These are phyloP conservation scores for Laticauda colubrina DNA, from an alignment of 2,113 vertebrate species.

Conservation along the genomic window DNA sequence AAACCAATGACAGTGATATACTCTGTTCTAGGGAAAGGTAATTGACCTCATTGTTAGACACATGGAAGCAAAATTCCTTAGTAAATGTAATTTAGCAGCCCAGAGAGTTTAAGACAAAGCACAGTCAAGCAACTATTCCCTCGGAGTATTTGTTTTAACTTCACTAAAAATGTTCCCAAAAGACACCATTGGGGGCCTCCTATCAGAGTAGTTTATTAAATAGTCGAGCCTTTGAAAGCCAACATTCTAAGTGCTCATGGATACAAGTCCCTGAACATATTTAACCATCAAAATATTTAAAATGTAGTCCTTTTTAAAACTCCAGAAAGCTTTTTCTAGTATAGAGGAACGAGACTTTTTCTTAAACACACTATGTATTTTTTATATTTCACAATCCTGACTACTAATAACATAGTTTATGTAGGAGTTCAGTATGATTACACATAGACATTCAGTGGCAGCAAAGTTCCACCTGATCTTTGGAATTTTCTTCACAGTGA, in stretches of 20 bases:
- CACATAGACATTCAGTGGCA: neutral
- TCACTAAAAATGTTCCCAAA: constrained; percentile 48
- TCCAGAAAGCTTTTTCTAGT: neutral
- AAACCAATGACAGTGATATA: constrained; percentile 26
- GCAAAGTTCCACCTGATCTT: neutral
- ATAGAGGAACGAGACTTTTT: neutral
- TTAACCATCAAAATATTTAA: constrained; percentile 26
- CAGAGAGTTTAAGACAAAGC: constrained; percentile 22
- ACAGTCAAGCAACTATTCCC: constrained; percentile 50
- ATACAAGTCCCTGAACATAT: neutral
- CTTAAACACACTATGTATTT: neutral
- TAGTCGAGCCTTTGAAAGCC: constrained; percentile 6
- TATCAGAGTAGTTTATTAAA: constrained; percentile 34
- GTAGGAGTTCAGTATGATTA: neutral
- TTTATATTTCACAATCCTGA: neutral
- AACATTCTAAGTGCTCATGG: neutral
- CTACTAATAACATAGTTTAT: neutral
- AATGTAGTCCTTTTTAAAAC: neutral
- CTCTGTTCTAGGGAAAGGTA: constrained; percentile 29
- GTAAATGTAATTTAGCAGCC: constrained; percentile 35
- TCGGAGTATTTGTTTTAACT: constrained; percentile 44
- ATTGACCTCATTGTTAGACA: constrained; percentile 41
- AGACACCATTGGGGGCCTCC: constrained; percentile 14
- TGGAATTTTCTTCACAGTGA: neutral
- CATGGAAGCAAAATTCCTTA: constrained; percentile 17